Conservation (phyloP, 2,113 vertebrate species). For the Ardeotis arabs region DNA sequence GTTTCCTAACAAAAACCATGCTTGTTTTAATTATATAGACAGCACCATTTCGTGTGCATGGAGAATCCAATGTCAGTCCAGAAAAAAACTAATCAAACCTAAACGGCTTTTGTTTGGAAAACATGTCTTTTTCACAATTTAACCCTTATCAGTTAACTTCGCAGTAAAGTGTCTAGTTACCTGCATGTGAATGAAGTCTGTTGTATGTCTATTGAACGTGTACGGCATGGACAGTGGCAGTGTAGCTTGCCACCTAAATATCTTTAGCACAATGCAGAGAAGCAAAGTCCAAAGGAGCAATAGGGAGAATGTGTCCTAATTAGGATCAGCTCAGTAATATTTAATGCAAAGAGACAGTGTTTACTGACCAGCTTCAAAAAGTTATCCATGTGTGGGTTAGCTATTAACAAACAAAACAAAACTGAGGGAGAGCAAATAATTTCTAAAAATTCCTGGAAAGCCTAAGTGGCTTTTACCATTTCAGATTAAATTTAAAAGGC, state of each 20-base stretch:
- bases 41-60: neutral
- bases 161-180: neutral
- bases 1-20: neutral
- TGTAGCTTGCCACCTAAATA: neutral
- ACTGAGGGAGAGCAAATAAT: neutral
- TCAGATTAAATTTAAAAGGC: neutral
- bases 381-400: neutral
- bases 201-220: neutral
- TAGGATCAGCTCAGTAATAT: neutral
- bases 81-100: neutral
- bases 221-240: accelerated
- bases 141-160: neutral
- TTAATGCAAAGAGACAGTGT: neutral
- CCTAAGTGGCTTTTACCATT: neutral
- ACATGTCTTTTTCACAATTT: neutral
- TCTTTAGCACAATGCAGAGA: neutral
- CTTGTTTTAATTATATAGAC: neutral
- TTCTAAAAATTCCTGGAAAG: neutral
- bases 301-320: neutral
- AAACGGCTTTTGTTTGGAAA: conserved; percentile 9
- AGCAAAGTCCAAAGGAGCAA: neutral
- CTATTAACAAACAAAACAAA: neutral
- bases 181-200: neutral
- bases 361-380: neutral
- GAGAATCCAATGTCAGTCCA: neutral